Base-by-base conservation (phyloP, 2,888 invertebrate genomes). In the Macrosiphum euphorbiae region DNA sequence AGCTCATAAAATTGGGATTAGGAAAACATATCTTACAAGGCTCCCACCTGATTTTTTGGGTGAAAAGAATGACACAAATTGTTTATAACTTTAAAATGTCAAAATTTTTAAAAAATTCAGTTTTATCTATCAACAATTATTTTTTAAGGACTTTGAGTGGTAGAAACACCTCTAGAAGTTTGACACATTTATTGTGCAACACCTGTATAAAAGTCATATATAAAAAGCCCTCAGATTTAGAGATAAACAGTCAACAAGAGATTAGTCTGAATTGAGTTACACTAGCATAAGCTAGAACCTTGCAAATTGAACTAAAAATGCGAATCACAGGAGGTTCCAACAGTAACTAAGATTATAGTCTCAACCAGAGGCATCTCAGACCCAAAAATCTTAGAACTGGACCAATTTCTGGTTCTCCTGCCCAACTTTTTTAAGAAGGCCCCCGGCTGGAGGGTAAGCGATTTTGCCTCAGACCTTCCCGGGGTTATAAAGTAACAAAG, bases 201-300 rank as follows among this genome's bases (percentile, higher is more conserved):
- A n/a, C n/a, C n/a, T n/a, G n/a, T n/a, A n/a, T n/a, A n/a, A n/a
- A n/a, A 47, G 47, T 47, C 47, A 47, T 55, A 41, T 2, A 88
- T 24, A 41, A 92, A 85, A 90, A 95, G 96, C 96, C 96, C 96
- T 96, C 96, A 96, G 95, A 47, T 88, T 95, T 94, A 61, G 94
- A 95, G 96, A 96, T 35, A 16, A 50, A 58, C 89, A 93, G 96
- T 96, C 96, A 97, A 97, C 96, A 96, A 96, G 97, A 97, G 97
- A 97, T 96, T 98, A 98, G 97, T 98, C 97, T 97, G 97, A 97
- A 98, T 98, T 97, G 97, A 97, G 98, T 97, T 97, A 96, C 97
- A 96, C 96, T 96, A 90, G 61, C 67, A 94, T 94, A 92, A 55
- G 94, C 92, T 95, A 95, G 96, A 96, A 97, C 97, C 97, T 97